Conservation (phyloP, 2,797 vertebrate species). For the Stomatorhinus walkeri region DNA sequence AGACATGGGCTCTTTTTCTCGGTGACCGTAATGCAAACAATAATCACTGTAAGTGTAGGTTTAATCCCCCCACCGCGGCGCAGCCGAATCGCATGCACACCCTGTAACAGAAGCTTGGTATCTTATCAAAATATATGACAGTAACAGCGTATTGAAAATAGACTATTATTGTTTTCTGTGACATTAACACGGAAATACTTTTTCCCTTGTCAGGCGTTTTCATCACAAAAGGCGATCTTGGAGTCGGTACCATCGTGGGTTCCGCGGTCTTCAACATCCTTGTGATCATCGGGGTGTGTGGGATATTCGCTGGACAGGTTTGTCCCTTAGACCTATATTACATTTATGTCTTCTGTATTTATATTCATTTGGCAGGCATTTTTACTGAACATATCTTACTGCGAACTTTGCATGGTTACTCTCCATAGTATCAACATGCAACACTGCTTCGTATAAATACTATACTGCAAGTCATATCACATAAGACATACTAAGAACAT, state of each 20-base stretch:
- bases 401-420: not conserved
- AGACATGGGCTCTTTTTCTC: not conserved
- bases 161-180: not conserved
- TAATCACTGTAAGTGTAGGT: constrained; percentile 17
- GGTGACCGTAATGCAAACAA: constrained; percentile 4
- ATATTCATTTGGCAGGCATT: not conserved
- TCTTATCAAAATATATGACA: not conserved
- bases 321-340: not conserved
- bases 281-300: constrained; percentile 67
- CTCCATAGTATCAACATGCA: not conserved
- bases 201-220: constrained; percentile 55
- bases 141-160: not conserved
- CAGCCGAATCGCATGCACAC: not conserved
- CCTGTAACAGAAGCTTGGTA: not conserved
- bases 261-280: constrained; percentile 72
- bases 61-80: not conserved
- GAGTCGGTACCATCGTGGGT: constrained; percentile 67
- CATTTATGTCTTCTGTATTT: not conserved
- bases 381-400: not conserved
- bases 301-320: constrained; percentile 67
- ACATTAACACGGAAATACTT: not conserved
- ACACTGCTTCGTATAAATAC: not conserved
- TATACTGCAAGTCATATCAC: not conserved
- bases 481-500: too few species aligned
- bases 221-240: constrained; percentile 69